Percentiles rank a stretch among this genome's conserved stretches.
Conservation (phyloP, 1,140 invertebrate species). For the Diachasma alloeum region DNA sequence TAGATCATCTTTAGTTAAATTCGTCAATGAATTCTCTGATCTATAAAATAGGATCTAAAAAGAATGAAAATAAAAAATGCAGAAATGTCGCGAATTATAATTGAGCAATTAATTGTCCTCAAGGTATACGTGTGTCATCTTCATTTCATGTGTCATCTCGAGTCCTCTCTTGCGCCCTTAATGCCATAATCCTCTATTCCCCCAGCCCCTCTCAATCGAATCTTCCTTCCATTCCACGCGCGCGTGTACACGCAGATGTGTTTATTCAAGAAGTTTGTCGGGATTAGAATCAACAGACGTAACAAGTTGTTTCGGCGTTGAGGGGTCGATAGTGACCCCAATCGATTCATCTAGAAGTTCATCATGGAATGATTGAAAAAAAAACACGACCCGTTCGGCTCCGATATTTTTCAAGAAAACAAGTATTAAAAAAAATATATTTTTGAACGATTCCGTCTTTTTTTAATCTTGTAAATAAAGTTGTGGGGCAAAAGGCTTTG, state of each 20-base stretch:
- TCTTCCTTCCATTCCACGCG: background rate
- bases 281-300: background rate
- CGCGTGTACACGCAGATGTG: background rate
- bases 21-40: too few relatives aligned
- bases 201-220: background rate
- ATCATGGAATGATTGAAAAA: too few relatives aligned
- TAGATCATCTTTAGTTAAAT: too few relatives aligned
- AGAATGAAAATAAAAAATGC: too few relatives aligned
- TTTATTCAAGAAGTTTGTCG: background rate
- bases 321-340: background rate
- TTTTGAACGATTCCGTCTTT: too few relatives aligned
- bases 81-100: constrained; percentile 27
- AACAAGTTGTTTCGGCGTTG: background rate
- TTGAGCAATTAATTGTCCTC: constrained; percentile 35
- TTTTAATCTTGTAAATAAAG: too few relatives aligned
- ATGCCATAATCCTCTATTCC: background rate
- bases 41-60: too few relatives aligned
- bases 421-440: too few relatives aligned
- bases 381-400: too few relatives aligned
- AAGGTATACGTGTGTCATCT: constrained; percentile 21
- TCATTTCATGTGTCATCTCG: constrained; percentile 14
- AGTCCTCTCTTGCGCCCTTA: constrained; percentile 3
- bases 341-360: too few relatives aligned
- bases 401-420: too few relatives aligned
- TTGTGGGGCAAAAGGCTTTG: too few relatives aligned